These are phyloP conservation scores for Dicentrarchus labrax DNA, from an alignment of 2,113 vertebrate genomes.

Conservation along the genomic window DNA sequence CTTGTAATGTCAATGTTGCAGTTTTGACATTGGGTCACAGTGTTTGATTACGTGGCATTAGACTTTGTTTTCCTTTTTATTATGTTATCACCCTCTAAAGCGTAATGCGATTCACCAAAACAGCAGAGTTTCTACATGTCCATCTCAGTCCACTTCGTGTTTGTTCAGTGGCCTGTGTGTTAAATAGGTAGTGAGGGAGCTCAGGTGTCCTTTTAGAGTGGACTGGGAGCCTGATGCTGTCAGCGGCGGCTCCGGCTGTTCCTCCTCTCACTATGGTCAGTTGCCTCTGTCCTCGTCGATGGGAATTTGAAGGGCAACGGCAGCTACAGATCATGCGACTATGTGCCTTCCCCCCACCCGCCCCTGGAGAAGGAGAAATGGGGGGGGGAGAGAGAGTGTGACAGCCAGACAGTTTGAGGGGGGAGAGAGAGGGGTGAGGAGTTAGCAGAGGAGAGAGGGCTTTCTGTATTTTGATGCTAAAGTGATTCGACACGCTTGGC, in stretches of 20 bases:
- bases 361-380: conserved; percentile 22
- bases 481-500: conserved; percentile 84
- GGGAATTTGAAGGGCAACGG: conserved; percentile 59
- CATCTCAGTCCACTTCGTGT: conserved; percentile 32
- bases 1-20: conserved; percentile 17
- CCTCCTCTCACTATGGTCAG: conserved; percentile 51
- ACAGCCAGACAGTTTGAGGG: conserved; percentile 22
- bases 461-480: conserved; percentile 82
- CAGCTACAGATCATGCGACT: conserved; percentile 49
- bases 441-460: conserved; percentile 9
- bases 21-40: conserved; percentile 32
- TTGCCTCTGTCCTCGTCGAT: conserved; percentile 45
- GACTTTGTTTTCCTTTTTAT: not conserved
- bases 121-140: not conserved
- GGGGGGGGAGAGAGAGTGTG: not conserved
- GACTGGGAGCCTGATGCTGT: conserved; percentile 40
- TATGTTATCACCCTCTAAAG: not conserved
- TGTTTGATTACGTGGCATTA: not conserved
- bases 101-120: not conserved
- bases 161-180: conserved; percentile 61
- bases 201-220: conserved; percentile 67
- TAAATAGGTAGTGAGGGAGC: conserved; percentile 34
- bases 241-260: conserved; percentile 13
- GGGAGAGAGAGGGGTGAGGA: conserved; percentile 18
- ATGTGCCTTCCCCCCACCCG: not conserved